These are phyloP conservation scores for Helicoverpa assulta DNA, from an alignment of 2,888 invertebrate genomes.

Conservation along the genomic window DNA sequence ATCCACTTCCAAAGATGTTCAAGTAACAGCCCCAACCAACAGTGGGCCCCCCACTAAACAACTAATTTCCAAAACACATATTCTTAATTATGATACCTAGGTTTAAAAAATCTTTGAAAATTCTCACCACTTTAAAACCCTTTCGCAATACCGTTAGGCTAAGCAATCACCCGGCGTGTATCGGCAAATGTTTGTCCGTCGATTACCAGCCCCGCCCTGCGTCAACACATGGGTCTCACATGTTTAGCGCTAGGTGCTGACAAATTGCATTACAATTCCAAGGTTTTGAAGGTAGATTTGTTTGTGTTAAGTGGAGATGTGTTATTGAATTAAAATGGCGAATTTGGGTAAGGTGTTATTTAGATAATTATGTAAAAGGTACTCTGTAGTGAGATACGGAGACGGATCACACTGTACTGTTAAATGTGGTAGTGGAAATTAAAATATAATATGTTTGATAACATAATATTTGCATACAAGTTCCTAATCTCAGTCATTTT, in stretches of 20 bases:
- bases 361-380: too few relatives aligned
- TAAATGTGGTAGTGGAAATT: too few relatives aligned
- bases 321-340: background rate
- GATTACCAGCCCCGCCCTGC: constrained; percentile 65
- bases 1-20: too few relatives aligned
- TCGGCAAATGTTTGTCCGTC: constrained; percentile 66
- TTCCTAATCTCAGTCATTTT: too few relatives aligned
- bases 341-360: background rate
- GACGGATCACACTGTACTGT: too few relatives aligned
- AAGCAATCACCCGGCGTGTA: constrained; percentile 47
- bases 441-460: too few relatives aligned
- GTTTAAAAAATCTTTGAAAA: background rate
- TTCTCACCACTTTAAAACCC: constrained; percentile 7
- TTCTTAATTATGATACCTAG: too few relatives aligned
- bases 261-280: constrained; percentile 30
- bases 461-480: too few relatives aligned
- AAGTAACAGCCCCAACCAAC: too few relatives aligned
- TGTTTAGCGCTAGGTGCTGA: constrained; percentile 62
- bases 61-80: too few relatives aligned
- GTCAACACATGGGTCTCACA: constrained; percentile 61
- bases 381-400: too few relatives aligned
- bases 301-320: background rate
- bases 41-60: too few relatives aligned
- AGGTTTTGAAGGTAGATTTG: constrained; percentile 2
- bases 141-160: constrained; percentile 25